These are phyloP conservation scores for Quiscalus mexicanus DNA, from an alignment of 2,113 vertebrate genomes.

Conservation along the genomic window DNA sequence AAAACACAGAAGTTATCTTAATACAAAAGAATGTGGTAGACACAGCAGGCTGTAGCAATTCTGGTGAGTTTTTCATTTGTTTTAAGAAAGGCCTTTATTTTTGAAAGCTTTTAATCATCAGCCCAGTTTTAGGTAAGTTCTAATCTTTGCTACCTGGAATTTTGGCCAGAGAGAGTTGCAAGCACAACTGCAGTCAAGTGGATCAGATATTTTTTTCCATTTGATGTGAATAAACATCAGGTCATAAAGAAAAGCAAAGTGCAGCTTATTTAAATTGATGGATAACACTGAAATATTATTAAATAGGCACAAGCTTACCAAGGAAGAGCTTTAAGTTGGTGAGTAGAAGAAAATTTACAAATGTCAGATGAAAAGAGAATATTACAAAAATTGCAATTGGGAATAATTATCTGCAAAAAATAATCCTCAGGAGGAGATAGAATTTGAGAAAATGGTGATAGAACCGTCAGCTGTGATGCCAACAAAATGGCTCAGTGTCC, in stretches of 20 bases:
- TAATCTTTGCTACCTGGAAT: neutral
- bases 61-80: neutral
- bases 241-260: neutral
- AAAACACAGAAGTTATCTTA: neutral
- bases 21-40: neutral
- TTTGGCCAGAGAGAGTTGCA: neutral
- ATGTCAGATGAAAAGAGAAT: neutral
- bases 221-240: neutral
- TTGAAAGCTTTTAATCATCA: neutral
- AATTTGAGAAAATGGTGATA: neutral
- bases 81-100: neutral
- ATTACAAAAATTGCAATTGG: neutral
- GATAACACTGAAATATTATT: neutral
- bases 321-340: neutral
- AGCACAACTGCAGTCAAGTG: neutral
- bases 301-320: neutral
- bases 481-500: neutral
- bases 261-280: neutral
- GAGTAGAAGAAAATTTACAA: neutral
- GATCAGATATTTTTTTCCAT: neutral
- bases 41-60: neutral
- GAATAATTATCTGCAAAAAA: neutral
- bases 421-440: neutral
- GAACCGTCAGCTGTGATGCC: neutral
- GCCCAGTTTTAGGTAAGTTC: neutral